Evolutionary conservation across 2,888 invertebrate species (phyloP), one percentile per base, ranked within the genome.

Genomic region (Hydrotaea cyrtoneurina): DNA sequence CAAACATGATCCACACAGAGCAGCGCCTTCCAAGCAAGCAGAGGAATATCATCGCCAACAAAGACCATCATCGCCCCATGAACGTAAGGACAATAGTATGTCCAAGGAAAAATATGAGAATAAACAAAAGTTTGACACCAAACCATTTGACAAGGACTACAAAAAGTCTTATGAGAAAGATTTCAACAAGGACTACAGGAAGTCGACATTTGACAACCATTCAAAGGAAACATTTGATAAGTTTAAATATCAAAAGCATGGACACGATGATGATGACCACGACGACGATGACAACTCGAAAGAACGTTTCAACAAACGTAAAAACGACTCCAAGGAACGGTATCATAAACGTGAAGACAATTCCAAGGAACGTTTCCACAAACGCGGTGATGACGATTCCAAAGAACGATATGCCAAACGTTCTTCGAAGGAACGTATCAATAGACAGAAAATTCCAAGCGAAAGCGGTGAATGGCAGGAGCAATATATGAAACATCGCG

Each of bases 401-500:
- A 87, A 86, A 46, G 83, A 88, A 53, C 72, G 78, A 21, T 72
- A 72, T 7, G 62, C 46, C 10, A 86, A 85, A 46, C 26, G 72
- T 31, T 74, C 80, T 15, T 85, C 80, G 11, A 85, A 82, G 21
- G 86, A 87, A 76, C 85, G 83, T 23, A 59, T 73, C 7, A 50
- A 72, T 43, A 80, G 75, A 59, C 76, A 79, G 10, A 80, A 80
- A 36, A 75, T 50, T 21, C 39, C 85, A 36, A 69, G 55, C 36
- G 77, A 73, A 23, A 78, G 78, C 74, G 86, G 87, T 80, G 88
- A 91, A 75, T 92, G 91, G 92, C 90, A 92, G 57, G 90, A 89
- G 19, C 88, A 89, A 26, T 86, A 89, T 86, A 91, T 91, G 91
- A 88, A 90, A 31, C 88, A 91, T 55, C 90, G 92, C 1, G 92